Base-by-base conservation (phyloP, 2,888 invertebrate species). In the Tenthredo amoena region DNA sequence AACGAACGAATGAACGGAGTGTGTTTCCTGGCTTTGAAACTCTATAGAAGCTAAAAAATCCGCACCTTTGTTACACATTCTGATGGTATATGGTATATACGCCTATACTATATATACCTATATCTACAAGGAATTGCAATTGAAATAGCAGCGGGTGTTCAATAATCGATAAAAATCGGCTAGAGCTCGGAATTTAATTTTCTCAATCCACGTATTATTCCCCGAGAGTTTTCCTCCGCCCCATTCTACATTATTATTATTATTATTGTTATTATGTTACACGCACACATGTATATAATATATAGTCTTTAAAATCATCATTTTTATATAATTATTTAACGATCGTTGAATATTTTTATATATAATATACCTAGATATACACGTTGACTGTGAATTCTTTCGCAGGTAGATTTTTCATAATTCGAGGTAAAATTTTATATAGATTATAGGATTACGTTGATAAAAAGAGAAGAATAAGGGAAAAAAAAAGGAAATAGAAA, bases 11-110 rank as follows among this genome's bases (percentile, higher is more conserved):
- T 9, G 72, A 72, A 72, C 43, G 72, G 15, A 31, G 31, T 68
- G 15, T 68, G 43, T 43, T 72, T 72, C 12, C 72, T 72, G 43
- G 40, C 43, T 72, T 72, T 72, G 7, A 72, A 72, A 72, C 40
- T 50, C 10, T 7, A 50, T 43, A 40, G 10, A 43, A 72, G n/a
- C n/a, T 43, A 21, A 37, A 37, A 40, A 40, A 18, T 31, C 37
- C 10, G 40, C 72, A 40, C 40, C 21, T 72, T 72, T 72, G 40
- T 40, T 40, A 72, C 72, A 72, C 40, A 72, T 72, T 72, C 40
- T 21, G 21, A 72, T 10, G 43, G 26, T 12, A 7, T 15, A 37
- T 21, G 40, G 4, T 34, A 31, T 15, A 26, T 26, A 37, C 7
- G 37, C 15, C 15, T 34, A 68, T 34, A n/a, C 3, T 34, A 31